phyloP scores from a whole-genome alignment of 1,140 invertebrate genomes.

The Calephelis nemesis region DNA sequence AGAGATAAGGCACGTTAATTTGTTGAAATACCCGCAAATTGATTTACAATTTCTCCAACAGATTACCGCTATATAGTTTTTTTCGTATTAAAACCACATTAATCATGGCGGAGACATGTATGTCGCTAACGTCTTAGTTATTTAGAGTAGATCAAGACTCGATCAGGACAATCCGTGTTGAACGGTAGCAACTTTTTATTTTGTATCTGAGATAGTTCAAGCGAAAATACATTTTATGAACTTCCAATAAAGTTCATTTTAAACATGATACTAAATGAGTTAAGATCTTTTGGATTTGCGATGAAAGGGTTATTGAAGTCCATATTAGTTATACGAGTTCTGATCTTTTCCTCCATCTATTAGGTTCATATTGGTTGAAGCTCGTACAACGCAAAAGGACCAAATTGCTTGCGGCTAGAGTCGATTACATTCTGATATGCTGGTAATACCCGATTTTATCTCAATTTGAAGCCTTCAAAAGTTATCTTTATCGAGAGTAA shows the following conservation, averaged over 20 bases:
- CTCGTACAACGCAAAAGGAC: slow-evolving; percentile 29
- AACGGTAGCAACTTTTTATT: slow-evolving; percentile 42
- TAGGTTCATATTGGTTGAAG: slow-evolving; percentile 43
- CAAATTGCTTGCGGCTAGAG: slow-evolving; percentile 36
- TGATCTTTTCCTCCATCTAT: slow-evolving; percentile 36
- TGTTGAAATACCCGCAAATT: not conserved
- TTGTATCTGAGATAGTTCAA: not conserved
- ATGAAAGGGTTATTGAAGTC: slow-evolving; percentile 29
- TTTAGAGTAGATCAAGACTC: slow-evolving; percentile 32
- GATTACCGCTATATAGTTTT: not conserved
- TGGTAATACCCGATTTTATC: slow-evolving; percentile 60
- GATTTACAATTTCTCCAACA: not conserved
- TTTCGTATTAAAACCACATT: slow-evolving; percentile 15
- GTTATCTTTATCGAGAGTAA: slow-evolving; percentile 43
- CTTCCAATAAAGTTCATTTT: slow-evolving; percentile 14
- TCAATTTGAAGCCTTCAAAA: slow-evolving; percentile 36
- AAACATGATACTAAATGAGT: not conserved
- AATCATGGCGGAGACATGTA: slow-evolving; percentile 13
- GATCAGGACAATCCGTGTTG: slow-evolving; percentile 32
- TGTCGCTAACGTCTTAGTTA: slow-evolving; percentile 22
- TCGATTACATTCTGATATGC: slow-evolving; percentile 54
- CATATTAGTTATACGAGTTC: slow-evolving; percentile 33
- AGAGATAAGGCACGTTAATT: slow-evolving; percentile 10
- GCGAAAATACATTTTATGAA: not conserved
- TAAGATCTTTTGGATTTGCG: slow-evolving; percentile 33